These are phyloP conservation scores for Poecile montanus DNA, from an alignment of 2,797 vertebrate genomes.

Conservation along the genomic window DNA sequence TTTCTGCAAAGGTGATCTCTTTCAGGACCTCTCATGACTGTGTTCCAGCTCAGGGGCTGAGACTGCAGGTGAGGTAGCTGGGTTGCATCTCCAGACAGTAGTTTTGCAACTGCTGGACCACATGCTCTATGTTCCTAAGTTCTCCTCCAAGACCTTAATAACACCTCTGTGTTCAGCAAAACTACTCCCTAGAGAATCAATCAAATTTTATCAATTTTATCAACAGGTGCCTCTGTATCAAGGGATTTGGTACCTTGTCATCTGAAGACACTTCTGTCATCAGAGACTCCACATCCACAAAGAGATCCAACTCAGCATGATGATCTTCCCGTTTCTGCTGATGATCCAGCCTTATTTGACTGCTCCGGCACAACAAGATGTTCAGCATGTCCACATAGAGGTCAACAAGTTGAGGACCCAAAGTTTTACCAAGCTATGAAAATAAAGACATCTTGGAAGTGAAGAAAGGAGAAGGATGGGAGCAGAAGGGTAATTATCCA, in stretches of 20 bases:
- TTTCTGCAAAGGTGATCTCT: neutral
- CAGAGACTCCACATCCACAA: slow-evolving; percentile 77
- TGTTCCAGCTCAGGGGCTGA: neutral
- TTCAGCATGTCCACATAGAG: slow-evolving; percentile 80
- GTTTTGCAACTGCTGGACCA: neutral
- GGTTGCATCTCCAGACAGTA: neutral
- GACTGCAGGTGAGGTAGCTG: neutral
- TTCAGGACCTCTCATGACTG: neutral
- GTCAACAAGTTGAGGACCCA: slow-evolving; percentile 62
- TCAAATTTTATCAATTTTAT: neutral
- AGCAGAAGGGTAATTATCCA: neutral
- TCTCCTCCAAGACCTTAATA: neutral
- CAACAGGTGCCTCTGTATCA: neutral
- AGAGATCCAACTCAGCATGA: slow-evolving; percentile 76
- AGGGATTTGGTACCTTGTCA: slow-evolving; percentile 79
- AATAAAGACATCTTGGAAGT: neutral
- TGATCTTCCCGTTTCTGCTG: slow-evolving; percentile 34
- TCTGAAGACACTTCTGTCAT: slow-evolving; percentile 57
- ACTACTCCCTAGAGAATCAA: neutral
- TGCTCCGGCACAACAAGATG: slow-evolving; percentile 74
- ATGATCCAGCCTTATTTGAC: slow-evolving; percentile 53
- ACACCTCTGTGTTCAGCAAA: neutral
- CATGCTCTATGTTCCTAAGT: neutral
- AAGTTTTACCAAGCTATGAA: slow-evolving; percentile 64
- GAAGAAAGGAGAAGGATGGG: neutral